Evolutionary conservation across 2,113 vertebrate species (phyloP).

Genomic region (Megalops atlanticus): DNA sequence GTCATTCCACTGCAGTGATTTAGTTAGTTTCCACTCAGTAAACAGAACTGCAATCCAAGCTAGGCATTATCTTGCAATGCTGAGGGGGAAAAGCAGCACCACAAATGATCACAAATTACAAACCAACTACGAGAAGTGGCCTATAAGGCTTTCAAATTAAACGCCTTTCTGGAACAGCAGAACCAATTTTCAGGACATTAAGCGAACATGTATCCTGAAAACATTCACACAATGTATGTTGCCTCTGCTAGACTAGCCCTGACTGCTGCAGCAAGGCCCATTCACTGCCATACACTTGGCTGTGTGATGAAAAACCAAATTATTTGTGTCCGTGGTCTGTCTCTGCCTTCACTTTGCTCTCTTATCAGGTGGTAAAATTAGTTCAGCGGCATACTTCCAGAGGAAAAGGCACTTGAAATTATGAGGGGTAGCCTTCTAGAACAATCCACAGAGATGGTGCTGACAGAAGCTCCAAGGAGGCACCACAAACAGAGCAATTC

Average conservation of each 20-base stretch:
- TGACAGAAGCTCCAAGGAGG: no score
- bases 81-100: not conserved
- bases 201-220: not conserved
- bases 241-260: not conserved
- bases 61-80: not conserved
- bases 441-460: not conserved
- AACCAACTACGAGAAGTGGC: not conserved
- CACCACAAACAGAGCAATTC: not conserved
- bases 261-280: no score
- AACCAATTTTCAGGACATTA: not conserved
- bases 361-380: not conserved
- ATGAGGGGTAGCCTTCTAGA: not conserved
- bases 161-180: not conserved
- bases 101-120: conserved; percentile 2
- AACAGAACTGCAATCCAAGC: conserved; percentile 8
- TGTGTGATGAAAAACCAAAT: no score
- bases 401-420: not conserved
- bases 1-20: not conserved
- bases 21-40: conserved; percentile 3
- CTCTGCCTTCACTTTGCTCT: not conserved
- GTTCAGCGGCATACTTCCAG: not conserved
- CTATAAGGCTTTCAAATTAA: not conserved
- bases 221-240: not conserved
- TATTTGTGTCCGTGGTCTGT: not conserved
- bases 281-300: no score